Evolutionary conservation across 2,797 vertebrate species (phyloP), one percentile per base, ranked within the genome.

Genomic region (Dendrocincla fuliginosa): DNA sequence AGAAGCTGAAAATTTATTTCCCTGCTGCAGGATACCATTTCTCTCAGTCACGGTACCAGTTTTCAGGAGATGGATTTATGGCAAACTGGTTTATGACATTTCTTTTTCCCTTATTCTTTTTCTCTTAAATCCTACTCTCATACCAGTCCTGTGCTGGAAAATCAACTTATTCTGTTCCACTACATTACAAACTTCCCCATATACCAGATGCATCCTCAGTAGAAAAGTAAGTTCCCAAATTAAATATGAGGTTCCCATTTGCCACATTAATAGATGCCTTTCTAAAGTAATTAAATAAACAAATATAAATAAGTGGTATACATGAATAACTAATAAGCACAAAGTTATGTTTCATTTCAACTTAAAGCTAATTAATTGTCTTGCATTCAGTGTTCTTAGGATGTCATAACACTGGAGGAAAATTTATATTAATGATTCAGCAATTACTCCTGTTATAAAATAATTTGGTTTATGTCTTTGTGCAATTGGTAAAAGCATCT

Each of bases 301-400:
- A 95, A 91, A 89, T 64, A 89, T 4, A 71, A 86, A 75, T 57
- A 77, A 94, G 18, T 47, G 19, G 8, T 17, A 47, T 69, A 41
- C 16, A 84, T 90, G 35, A 87, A 95, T 89, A 85, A 93, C 93
- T 89, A 84, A 91, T 46, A 78, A 32, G 24, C 7, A 85, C 56
- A 71, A 92, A 88, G 59, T 77, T 91, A 56, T 53, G 23, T 84
- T 96, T 91, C 13, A 41, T 89, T 97, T 91, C 22, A 89, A 71
- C 49, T 44, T 71, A 86, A 64, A 60, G 32, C 28, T 94, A 87
- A 95, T 94, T 86, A 95, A 91, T 87, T 74, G 20, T 42, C 67
- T 86, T 84, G 25, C 18, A 82, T 56, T 70, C 32, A 76, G n/a
- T 68, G 19, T 82, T 87, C 76, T 86, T 87, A 92, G 20, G 27